A percentile compares a stretch with the other conserved stretches of the same genome.
phyloP scores from a whole-genome alignment of 2,888 invertebrate genomes.

The Pocota personata region DNA sequence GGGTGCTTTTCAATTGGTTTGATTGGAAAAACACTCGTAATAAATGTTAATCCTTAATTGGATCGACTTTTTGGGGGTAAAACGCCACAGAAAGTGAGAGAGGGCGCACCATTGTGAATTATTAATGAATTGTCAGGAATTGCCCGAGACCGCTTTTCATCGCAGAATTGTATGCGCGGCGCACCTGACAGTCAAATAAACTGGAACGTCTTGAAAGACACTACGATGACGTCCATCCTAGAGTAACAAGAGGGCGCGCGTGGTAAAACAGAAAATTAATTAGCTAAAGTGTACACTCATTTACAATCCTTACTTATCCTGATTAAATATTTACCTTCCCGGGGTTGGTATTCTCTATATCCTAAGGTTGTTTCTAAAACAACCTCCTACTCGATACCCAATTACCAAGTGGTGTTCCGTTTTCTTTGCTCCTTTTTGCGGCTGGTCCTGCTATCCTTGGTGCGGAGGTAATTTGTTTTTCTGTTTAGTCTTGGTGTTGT shows the following conservation, averaged over 20 bases:
- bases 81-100: background rate
- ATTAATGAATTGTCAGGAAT: slow-evolving; percentile 68
- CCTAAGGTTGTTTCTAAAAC: slow-evolving; percentile 18
- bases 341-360: background rate
- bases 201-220: slow-evolving; percentile 33
- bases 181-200: slow-evolving; percentile 7
- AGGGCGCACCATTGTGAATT: slow-evolving; percentile 28
- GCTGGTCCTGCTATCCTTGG: background rate
- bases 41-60: slow-evolving; percentile 74
- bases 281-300: slow-evolving; percentile 72
- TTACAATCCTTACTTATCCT: slow-evolving; percentile 72
- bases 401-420: slow-evolving; percentile 38
- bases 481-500: background rate
- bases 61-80: slow-evolving; percentile 52
- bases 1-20: slow-evolving; percentile 65
- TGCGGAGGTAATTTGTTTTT: slow-evolving; percentile 10
- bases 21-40: slow-evolving; percentile 68
- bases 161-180: slow-evolving; percentile 10
- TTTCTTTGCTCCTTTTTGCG: slow-evolving; percentile 29
- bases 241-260: background rate
- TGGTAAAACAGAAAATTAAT: slow-evolving; percentile 65
- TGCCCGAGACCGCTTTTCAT: slow-evolving; percentile 31
- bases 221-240: background rate
- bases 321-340: slow-evolving; percentile 69
- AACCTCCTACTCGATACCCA: slow-evolving; percentile 44